Base-by-base conservation (phyloP, 2,113 vertebrate species). In the Abramis brama region DNA sequence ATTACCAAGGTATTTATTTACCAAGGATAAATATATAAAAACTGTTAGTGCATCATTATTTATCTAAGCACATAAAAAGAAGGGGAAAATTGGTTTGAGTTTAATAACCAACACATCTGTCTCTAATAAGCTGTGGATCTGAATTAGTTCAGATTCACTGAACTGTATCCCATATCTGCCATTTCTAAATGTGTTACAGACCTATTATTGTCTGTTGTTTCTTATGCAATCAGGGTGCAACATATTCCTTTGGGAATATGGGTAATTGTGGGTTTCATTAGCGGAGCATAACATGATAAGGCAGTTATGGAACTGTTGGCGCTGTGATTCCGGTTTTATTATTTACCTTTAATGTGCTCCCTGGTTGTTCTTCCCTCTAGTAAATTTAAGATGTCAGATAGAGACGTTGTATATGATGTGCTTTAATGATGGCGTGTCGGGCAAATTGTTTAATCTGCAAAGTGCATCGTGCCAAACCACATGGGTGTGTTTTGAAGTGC, bases 231-330 rank as follows among this genome's bases (percentile, higher is more conserved):
- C 91, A 90, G 87, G 89, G 91, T 91, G 90, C 88, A 90, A 76
- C 78, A 64, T 85, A 17, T 83, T 83, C 92, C 87, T 91, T 89
- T 86, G 92, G 93, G 91, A 94, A 91, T 62, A 81, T 85, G 89
- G 93, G 92, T 93, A 94, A 94, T 94, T 94, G 92, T 93, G 90
- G 91, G 92, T 89, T 93, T 94, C 92, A 93, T 93, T 93, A 92
- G 90, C 90, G 87, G 66, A 86, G 85, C 19, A 68, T 87, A 91
- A 90, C 91, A 91, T 89, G 90, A 88, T 90, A 89, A 87, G 88
- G 60, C 77, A 86, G 89, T 92, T 89, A 43, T n/a, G 85, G 78
- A 85, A n/a, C 77, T 45, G 74, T 89, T 70, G 66, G 87, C 87
- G 90, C 43, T 0, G 60, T 84, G 89, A 90, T 89, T 89, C 86